A percentile compares a stretch with the other conserved stretches of the same genome.
Evolutionary conservation across 2,888 invertebrate genomes (phyloP).

Genomic region (Macropis europaea): DNA sequence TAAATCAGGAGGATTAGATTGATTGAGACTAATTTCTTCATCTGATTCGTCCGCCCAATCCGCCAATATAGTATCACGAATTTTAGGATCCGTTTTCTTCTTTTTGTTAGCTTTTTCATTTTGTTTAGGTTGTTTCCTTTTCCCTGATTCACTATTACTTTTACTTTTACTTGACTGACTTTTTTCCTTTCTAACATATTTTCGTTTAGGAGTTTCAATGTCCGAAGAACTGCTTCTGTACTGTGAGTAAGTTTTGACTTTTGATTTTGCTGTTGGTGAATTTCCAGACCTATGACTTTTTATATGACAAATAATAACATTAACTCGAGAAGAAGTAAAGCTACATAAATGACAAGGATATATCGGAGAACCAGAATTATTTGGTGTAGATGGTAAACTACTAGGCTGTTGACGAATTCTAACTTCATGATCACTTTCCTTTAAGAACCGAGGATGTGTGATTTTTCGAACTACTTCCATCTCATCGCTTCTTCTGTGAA

Average conservation of each 20-base stretch:
- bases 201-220: constrained; percentile 76
- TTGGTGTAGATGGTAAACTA: constrained; percentile 68
- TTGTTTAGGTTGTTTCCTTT: constrained; percentile 73
- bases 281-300: constrained; percentile 85
- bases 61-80: constrained; percentile 86
- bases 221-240: constrained; percentile 57
- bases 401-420: constrained; percentile 83
- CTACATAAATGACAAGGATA: constrained; percentile 85
- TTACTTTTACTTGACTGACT: constrained; percentile 70
- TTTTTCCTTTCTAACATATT: constrained; percentile 79
- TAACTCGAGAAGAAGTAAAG: constrained; percentile 86
- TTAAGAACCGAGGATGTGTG: constrained; percentile 81
- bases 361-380: constrained; percentile 63
- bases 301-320: constrained; percentile 87
- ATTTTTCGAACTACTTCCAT: constrained; percentile 72
- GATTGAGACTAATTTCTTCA: constrained; percentile 69
- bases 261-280: constrained; percentile 63
- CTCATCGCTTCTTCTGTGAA: constrained; percentile 60
- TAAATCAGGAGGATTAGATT: constrained; percentile 60
- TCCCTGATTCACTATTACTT: constrained; percentile 73
- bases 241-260: constrained; percentile 65
- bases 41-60: constrained; percentile 88
- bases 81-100: constrained; percentile 83
- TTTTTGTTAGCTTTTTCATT: constrained; percentile 77
- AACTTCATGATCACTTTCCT: constrained; percentile 83